These are phyloP conservation scores for Gnathonemus longibarbis DNA, from an alignment of 2,113 vertebrate species.

Conservation along the genomic window DNA sequence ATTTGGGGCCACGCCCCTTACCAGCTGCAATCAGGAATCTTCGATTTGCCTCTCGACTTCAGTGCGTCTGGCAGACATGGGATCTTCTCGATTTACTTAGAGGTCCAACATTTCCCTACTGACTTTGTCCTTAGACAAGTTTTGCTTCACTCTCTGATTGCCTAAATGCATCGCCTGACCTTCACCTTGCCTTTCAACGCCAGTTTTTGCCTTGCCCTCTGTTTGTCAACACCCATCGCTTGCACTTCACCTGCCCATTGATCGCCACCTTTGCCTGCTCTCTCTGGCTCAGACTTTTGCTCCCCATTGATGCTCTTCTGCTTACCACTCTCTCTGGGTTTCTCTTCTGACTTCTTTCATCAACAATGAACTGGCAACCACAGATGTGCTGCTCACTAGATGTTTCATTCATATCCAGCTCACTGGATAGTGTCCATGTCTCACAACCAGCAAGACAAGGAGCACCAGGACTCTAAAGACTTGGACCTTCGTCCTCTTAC, in stretches of 20 bases:
- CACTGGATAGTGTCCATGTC: no score
- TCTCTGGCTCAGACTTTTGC: background rate
- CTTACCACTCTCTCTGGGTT: background rate
- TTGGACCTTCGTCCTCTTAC: no score
- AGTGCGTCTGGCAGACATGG: no score
- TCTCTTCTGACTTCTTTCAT: background rate
- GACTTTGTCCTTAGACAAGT: background rate
- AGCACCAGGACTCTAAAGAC: no score
- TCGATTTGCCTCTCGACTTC: background rate
- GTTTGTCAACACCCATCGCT: background rate
- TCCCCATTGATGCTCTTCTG: background rate
- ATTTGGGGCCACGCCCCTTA: background rate
- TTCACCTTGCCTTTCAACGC: background rate
- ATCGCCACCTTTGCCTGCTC: background rate
- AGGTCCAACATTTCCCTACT: no score
- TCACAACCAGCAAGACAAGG: no score
- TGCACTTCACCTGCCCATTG: background rate
- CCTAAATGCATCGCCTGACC: background rate
- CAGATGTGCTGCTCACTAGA: background rate
- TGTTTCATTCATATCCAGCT: background rate
- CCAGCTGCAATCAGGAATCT: background rate
- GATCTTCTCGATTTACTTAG: no score
- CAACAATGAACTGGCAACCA: background rate
- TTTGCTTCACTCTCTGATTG: background rate
- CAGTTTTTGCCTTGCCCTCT: background rate